phyloP scores from a whole-genome alignment of 1,140 invertebrate genomes.

The Maniola jurtina region DNA sequence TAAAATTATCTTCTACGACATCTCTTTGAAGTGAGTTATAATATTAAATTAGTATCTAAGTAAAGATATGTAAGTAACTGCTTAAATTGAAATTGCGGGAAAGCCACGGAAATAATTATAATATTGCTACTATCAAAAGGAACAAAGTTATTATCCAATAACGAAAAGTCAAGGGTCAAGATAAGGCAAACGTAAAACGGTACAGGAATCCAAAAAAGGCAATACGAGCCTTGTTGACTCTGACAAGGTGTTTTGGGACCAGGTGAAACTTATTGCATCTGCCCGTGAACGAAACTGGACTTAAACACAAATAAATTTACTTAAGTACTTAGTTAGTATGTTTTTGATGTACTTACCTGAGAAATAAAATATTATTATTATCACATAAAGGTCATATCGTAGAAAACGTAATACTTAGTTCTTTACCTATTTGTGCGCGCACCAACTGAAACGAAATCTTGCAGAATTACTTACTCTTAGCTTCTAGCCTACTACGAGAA shows the following conservation, averaged over 20 bases:
- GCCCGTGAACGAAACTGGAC: conserved; percentile 20
- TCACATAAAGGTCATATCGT: not conserved
- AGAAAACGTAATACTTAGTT: no score
- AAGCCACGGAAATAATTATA: no score
- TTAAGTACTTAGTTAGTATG: not conserved
- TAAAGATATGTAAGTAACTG: no score
- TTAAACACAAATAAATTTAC: not conserved
- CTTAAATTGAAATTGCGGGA: no score
- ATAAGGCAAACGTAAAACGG: conserved; percentile 46
- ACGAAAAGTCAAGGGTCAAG: conserved; percentile 32
- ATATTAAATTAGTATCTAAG: no score
- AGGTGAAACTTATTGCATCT: conserved; percentile 51
- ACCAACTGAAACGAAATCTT: no score
- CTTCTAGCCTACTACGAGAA: no score
- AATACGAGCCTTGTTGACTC: conserved; percentile 24
- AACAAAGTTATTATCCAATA: conserved; percentile 6
- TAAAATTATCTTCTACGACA: not conserved
- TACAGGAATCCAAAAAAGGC: conserved; percentile 45
- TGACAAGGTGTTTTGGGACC: conserved; percentile 46
- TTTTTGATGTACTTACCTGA: not conserved
- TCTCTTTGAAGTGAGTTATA: not conserved
- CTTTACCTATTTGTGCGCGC: no score
- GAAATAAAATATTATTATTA: not conserved
- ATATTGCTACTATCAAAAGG: conserved; percentile 7
- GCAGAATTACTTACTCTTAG: no score